A percentile compares a stretch with the other conserved stretches of the same genome.
These are phyloP conservation scores for Zeuzera pyrina DNA, from an alignment of 2,888 invertebrate species.

Conservation along the genomic window DNA sequence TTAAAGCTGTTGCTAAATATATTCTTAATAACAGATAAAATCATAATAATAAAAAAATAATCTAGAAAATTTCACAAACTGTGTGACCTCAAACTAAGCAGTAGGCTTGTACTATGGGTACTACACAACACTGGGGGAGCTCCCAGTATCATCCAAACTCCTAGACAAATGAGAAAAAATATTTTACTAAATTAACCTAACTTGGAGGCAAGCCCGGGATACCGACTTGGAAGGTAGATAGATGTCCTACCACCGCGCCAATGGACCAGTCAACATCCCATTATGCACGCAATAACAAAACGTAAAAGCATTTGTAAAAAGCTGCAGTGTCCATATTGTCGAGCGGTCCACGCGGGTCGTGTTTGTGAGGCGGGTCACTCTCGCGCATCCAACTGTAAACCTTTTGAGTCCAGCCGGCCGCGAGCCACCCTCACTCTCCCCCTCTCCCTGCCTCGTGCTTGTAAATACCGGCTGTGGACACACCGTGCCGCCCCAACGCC, in stretches of 20 bases:
- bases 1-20: no score
- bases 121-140: no score
- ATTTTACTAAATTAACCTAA: no score
- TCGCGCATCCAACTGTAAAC: slow-evolving; percentile 69
- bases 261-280: no score
- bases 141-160: not conserved
- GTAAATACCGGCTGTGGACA: slow-evolving; percentile 53
- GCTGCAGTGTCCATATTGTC: slow-evolving; percentile 51
- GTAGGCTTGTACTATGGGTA: no score
- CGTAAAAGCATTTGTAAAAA: no score
- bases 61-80: not conserved
- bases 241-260: not conserved
- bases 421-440: slow-evolving; percentile 31
- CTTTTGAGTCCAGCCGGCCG: slow-evolving; percentile 65
- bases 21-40: no score
- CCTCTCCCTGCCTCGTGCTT: slow-evolving; percentile 21
- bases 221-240: not conserved
- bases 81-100: no score
- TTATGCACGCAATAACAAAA: no score
- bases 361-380: slow-evolving; percentile 72
- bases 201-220: no score
- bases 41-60: not conserved
- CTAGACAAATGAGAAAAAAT: no score
- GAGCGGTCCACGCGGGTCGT: slow-evolving; percentile 40
- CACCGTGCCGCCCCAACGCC: slow-evolving; percentile 65